Conservation (phyloP, 2,888 invertebrate species). For the Limnephilus marmoratus region DNA sequence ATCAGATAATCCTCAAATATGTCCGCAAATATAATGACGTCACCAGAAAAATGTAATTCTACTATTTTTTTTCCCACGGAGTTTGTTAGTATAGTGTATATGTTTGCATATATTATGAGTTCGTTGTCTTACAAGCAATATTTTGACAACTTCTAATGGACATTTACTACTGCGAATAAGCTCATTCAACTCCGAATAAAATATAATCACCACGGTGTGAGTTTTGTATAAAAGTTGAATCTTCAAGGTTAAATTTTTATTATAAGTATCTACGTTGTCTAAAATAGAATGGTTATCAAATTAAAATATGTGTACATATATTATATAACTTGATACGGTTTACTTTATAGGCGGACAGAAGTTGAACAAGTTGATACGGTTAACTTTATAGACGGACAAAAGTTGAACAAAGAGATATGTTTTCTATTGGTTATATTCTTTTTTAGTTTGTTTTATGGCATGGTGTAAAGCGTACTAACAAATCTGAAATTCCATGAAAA, state of each 20-base stretch:
- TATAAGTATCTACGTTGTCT: background rate
- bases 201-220: slow-evolving; percentile 11
- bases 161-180: slow-evolving; percentile 7
- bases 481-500: background rate
- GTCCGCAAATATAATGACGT: background rate
- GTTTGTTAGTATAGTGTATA: slow-evolving; percentile 40
- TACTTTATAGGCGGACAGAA: too few species aligned
- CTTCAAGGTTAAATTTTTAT: slow-evolving; percentile 10
- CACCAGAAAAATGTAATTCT: background rate
- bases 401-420: background rate
- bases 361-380: background rate
- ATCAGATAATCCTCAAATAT: background rate
- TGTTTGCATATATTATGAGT: slow-evolving; percentile 45
- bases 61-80: slow-evolving; percentile 34
- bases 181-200: slow-evolving; percentile 26
- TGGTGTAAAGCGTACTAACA: background rate
- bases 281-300: slow-evolving; percentile 2
- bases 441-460: background rate
- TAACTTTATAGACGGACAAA: background rate
- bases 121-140: slow-evolving; percentile 37
- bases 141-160: slow-evolving; percentile 30
- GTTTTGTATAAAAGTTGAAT: background rate
- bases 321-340: background rate
- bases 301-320: background rate
- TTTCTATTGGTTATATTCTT: background rate